Conservation (phyloP, 2,797 vertebrate genomes). For the Mycteria americana region DNA sequence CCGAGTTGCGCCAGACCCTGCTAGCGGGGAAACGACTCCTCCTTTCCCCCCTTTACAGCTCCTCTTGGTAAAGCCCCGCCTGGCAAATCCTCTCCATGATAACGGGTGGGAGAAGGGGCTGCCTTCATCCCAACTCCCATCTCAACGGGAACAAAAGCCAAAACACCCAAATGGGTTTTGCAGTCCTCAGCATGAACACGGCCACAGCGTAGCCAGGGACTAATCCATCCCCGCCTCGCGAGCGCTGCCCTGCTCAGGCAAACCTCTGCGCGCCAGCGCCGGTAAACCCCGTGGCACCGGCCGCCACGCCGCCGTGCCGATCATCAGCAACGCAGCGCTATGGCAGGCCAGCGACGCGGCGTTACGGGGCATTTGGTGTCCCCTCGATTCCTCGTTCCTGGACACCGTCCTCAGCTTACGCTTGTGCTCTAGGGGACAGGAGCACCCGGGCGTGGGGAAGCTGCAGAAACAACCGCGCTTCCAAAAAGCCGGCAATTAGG, state of each 20-base stretch:
- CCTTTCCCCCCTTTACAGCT: background rate
- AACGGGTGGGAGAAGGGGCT: background rate
- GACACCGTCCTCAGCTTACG: background rate
- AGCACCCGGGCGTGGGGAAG: rapidly evolving
- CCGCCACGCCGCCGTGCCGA: rapidly evolving
- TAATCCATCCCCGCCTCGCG: background rate
- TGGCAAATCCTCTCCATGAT: background rate
- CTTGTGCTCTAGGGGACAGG: too few species aligned
- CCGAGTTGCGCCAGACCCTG: background rate
- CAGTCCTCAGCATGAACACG: rapidly evolving
- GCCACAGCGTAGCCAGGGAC: rapidly evolving
- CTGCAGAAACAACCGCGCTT: background rate
- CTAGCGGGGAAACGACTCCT: background rate
- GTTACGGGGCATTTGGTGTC: rapidly evolving
- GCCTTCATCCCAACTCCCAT: background rate
- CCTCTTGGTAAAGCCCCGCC: background rate
- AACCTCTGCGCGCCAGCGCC: background rate
- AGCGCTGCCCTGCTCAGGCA: background rate
- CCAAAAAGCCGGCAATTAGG: background rate
- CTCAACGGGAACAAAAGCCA: background rate
- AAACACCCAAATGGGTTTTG: background rate
- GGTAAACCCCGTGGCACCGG: background rate
- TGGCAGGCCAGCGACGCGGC: background rate
- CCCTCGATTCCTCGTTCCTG: rapidly evolving
- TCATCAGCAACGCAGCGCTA: rapidly evolving